A percentile compares a stretch with the other conserved stretches of the same genome.
These are phyloP conservation scores for Yasuhikotakia modesta DNA, from an alignment of 2,797 vertebrate species.

Conservation along the genomic window DNA sequence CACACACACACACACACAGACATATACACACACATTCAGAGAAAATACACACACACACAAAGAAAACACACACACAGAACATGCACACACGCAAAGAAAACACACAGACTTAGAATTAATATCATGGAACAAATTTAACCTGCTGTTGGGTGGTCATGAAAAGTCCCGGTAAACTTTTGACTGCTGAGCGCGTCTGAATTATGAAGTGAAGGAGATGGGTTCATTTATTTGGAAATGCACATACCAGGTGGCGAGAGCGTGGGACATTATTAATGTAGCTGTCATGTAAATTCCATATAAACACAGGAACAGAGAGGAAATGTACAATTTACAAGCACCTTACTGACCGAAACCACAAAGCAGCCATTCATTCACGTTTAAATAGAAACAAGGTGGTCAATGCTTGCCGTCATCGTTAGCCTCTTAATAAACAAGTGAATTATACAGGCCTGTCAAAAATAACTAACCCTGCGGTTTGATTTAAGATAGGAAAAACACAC, in stretches of 20 bases:
- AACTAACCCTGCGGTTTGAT: constrained; percentile 20
- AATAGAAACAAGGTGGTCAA: constrained; percentile 61
- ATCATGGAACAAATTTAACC: constrained; percentile 29
- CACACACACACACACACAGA: no score
- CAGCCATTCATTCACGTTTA: constrained; percentile 58
- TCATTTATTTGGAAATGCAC: constrained; percentile 61
- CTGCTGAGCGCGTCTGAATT: constrained; percentile 41
- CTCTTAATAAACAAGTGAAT: constrained; percentile 57
- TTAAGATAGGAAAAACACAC: constrained; percentile 17
- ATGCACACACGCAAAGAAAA: not conserved
- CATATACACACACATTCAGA: no score
- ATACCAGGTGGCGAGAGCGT: constrained; percentile 53
- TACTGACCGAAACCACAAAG: constrained; percentile 55
- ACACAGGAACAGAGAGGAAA: constrained; percentile 59
- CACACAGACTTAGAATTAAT: constrained; percentile 19
- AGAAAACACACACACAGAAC: not conserved
- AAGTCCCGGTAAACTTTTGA: constrained; percentile 41
- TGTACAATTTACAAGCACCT: constrained; percentile 62
- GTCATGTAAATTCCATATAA: constrained; percentile 63
- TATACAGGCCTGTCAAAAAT: constrained; percentile 39
- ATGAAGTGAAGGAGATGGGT: constrained; percentile 57
- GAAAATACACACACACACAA: not conserved
- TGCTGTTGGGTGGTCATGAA: constrained; percentile 48
- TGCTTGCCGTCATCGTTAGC: constrained; percentile 35
- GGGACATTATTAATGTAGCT: constrained; percentile 61